Evolutionary conservation across 2,888 invertebrate genomes (phyloP).

Genomic region (Thereva unica): DNA sequence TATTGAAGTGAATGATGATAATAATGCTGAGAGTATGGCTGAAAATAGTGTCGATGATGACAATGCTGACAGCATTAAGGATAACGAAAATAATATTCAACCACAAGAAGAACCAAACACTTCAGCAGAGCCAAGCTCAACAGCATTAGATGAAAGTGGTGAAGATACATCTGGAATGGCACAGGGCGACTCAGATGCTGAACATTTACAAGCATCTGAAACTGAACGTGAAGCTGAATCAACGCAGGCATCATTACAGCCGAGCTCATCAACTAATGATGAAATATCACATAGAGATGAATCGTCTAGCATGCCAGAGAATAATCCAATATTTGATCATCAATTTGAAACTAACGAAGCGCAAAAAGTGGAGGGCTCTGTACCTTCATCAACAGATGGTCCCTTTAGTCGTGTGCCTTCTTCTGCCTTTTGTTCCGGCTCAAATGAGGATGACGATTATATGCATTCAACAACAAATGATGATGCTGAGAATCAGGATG

Average conservation of each 20-base stretch:
- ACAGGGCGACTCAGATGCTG: conserved; percentile 10
- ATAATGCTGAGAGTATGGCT: neutral
- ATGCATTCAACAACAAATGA: conserved; percentile 35
- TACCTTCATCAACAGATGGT: neutral
- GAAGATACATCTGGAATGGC: neutral
- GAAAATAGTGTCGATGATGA: conserved; percentile 8
- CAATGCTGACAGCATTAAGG: conserved; percentile 10
- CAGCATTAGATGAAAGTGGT: neutral
- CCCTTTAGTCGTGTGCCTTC: too few species aligned
- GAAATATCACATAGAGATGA: conserved; percentile 18
- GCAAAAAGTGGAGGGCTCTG: conserved; percentile 18
- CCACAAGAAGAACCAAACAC: conserved; percentile 1
- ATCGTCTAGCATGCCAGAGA: conserved; percentile 18
- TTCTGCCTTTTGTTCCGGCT: too few species aligned
- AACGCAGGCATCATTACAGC: conserved; percentile 13
- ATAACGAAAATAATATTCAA: neutral
- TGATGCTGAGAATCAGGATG: conserved; percentile 20
- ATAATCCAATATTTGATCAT: conserved; percentile 36
- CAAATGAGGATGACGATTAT: conserved; percentile 18
- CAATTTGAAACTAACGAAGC: conserved; percentile 34
- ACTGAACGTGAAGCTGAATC: neutral
- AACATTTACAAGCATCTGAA: too few species aligned
- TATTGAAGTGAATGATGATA: conserved; percentile 31
- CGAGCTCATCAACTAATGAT: conserved; percentile 31
- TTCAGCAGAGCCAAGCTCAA: conserved; percentile 15